Conservation (phyloP, 2,113 vertebrate genomes). For the Vimba vimba region DNA sequence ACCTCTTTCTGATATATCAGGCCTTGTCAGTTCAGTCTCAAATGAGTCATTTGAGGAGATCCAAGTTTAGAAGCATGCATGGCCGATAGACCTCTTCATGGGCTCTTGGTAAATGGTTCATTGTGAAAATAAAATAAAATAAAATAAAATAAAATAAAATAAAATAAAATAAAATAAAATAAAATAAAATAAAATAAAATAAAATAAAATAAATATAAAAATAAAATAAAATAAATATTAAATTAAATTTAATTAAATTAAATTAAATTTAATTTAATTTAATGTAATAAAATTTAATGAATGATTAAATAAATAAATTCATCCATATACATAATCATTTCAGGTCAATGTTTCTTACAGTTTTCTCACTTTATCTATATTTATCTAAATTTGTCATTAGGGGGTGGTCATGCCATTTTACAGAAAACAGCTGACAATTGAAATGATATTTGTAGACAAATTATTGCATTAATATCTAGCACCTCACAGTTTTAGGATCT, state of each 20-base stretch:
- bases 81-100: not conserved
- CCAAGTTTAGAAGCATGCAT: not conserved
- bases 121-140: not conserved
- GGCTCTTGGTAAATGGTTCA: not conserved
- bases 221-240: no score
- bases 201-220: no score
- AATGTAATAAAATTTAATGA: no score
- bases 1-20: conserved; percentile 17
- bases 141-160: no score
- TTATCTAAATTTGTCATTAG: not conserved
- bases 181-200: no score
- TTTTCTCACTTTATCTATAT: not conserved
- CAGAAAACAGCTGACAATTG: not conserved
- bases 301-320: not conserved
- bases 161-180: no score
- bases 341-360: not conserved
- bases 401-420: not conserved
- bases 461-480: no score
- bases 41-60: not conserved
- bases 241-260: no score
- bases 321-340: no score
- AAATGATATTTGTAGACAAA: no score
- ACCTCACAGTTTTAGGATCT: no score
- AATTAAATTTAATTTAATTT: no score
- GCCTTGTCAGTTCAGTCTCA: not conserved